Percentiles rank a stretch among this genome's conserved stretches.
Evolutionary conservation across 2,113 vertebrate genomes (phyloP).

Genomic region (Chunga burmeisteri): DNA sequence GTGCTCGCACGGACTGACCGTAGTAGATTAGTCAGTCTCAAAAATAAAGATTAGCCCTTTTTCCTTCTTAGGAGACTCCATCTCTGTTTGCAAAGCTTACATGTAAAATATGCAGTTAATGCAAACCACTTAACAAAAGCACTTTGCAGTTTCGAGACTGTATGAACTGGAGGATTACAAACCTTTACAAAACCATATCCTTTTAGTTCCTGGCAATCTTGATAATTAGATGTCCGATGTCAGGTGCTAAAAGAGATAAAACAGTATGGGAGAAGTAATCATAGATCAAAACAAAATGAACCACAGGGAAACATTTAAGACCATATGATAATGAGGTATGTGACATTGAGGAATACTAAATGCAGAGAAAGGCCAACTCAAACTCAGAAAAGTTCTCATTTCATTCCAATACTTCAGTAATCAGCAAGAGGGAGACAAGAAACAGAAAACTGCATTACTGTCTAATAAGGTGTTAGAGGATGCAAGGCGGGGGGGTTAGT

Average conservation of each 20-base stretch:
- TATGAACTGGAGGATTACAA: neutral
- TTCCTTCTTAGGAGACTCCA: neutral
- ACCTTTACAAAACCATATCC: neutral
- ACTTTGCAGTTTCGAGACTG: neutral
- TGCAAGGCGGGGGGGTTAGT: rapidly evolving
- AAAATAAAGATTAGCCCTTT: neutral
- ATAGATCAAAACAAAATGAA: neutral
- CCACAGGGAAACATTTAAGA: neutral
- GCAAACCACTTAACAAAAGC: neutral
- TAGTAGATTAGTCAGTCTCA: neutral
- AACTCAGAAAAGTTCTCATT: neutral
- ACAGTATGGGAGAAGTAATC: neutral
- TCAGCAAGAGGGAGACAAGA: neutral
- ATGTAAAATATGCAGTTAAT: rapidly evolving
- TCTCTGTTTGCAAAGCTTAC: neutral
- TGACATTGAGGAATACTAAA: neutral
- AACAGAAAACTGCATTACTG: neutral
- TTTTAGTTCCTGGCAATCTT: neutral
- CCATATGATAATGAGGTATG: neutral
- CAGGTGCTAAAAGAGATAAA: neutral
- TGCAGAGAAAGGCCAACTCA: neutral
- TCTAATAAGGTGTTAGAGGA: neutral
- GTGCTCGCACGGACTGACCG: neutral
- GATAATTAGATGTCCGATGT: neutral
- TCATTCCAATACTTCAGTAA: neutral